Conservation (phyloP, 2,888 invertebrate species). For the Noctua fimbriata region DNA sequence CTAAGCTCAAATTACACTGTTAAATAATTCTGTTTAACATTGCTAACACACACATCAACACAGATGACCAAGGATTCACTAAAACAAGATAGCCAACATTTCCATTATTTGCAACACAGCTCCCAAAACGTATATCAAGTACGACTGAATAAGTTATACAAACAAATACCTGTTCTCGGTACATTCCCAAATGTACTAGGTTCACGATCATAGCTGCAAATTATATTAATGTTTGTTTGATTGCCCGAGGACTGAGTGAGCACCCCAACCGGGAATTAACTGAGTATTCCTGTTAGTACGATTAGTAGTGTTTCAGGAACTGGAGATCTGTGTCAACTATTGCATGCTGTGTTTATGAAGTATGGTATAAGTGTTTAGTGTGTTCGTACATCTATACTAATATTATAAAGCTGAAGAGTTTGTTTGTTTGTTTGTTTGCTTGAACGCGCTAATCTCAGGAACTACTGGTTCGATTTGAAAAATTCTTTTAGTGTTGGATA, state of each 20-base stretch:
- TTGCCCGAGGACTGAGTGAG: conserved; percentile 48
- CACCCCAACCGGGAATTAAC: conserved; percentile 39
- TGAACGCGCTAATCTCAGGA: no score
- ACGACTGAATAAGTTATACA: conserved; percentile 58
- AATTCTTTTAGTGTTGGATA: no score
- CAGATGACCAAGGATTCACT: background rate
- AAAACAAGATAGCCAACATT: conserved; percentile 19
- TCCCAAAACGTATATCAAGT: conserved; percentile 43
- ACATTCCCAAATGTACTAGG: conserved; percentile 53
- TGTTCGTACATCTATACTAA: no score
- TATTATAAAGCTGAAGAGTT: no score
- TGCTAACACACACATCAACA: background rate
- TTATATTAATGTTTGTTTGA: conserved; percentile 71
- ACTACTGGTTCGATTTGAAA: no score
- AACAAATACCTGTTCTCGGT: conserved; percentile 53
- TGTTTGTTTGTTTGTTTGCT: no score
- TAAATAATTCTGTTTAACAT: background rate
- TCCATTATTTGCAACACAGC: conserved; percentile 20
- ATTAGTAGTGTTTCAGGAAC: conserved; percentile 30
- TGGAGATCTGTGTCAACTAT: conserved; percentile 38
- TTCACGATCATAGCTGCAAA: conserved; percentile 66
- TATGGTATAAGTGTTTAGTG: background rate
- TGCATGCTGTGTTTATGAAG: conserved; percentile 1
- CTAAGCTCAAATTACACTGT: background rate
- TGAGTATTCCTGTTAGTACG: conserved; percentile 29